These are phyloP conservation scores for Zaprionus ornatus DNA, from an alignment of 1,140 invertebrate genomes.

Conservation along the genomic window DNA sequence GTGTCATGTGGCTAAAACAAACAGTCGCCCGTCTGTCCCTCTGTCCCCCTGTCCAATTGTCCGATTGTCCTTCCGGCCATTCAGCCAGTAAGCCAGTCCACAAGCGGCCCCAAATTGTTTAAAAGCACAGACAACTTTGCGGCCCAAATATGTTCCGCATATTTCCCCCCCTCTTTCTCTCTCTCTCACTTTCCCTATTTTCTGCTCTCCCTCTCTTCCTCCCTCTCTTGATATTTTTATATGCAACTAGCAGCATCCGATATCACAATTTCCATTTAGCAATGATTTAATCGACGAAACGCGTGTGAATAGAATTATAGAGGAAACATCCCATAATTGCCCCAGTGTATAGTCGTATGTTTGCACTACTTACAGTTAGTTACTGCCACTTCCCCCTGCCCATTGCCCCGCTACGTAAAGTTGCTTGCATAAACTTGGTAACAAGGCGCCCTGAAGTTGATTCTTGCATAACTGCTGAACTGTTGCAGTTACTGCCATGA, in stretches of 20 bases:
- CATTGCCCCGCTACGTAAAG: not conserved
- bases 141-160: constrained; percentile 31
- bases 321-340: constrained; percentile 24
- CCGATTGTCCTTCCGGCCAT: not conserved
- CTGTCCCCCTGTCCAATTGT: not conserved
- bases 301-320: constrained; percentile 35
- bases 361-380: not conserved
- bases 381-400: not conserved
- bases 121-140: constrained; percentile 36
- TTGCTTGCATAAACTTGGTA: not conserved
- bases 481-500: not conserved
- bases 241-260: constrained; percentile 17
- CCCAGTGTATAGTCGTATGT: not conserved
- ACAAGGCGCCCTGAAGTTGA: not conserved
- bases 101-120: constrained; percentile 44
- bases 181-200: not conserved
- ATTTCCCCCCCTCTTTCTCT: not conserved
- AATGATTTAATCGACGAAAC: constrained; percentile 37
- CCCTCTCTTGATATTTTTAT: constrained; percentile 20
- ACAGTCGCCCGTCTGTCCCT: constrained; percentile 24
- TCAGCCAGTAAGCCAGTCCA: constrained; percentile 5
- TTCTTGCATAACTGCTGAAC: not conserved
- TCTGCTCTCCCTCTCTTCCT: not conserved
- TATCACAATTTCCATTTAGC: constrained; percentile 19
- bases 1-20: constrained; percentile 79